Base-by-base conservation (phyloP, 2,888 invertebrate genomes). In the Laothoe populi region DNA sequence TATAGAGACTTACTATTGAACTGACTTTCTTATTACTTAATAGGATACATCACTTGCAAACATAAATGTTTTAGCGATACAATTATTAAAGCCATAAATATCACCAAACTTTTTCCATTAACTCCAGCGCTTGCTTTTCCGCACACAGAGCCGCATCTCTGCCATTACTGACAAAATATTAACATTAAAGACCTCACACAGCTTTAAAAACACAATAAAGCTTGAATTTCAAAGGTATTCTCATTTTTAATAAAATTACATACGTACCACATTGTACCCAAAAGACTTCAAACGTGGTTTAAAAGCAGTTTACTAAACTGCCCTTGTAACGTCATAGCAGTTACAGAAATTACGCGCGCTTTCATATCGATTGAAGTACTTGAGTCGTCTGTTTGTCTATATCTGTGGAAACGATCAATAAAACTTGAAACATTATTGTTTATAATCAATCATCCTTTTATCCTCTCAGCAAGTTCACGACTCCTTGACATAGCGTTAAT, bases 401-500 rank as follows among this genome's bases (percentile, higher is more conserved):
- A 31, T 31, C 5, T 8, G 31, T 5, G 1, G 31, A 5, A 31
- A 38, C 38, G 38, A 13, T 13, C 38, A 13, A 35, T 53, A 19
- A 53, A 35, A 53, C 53, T 53, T 35, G 53, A 40, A 49, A 40
- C 38, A 48, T 24, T 67, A 57, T 69, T 63, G 64, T 65, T 69
- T 69, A 66, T 73, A 77, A 80, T 78, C 74, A 78, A 77, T 81
- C 78, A 66, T 72, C 70, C 65, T 68, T 66, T 66, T 71, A 76
- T 72, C 75, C 71, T 68, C 70, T 66, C 69, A 66, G 68, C 68
- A 68, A 63, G 75, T 70, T 70, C 71, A 67, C 67, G 78, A 78
- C 79, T 74, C 70, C 71, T 78, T 81, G 84, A 79, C 83, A 78
- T 81, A 79, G 78, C 66, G 70, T 78, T 74, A 82, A 78, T 74